Evolutionary conservation across 2,888 invertebrate genomes (phyloP), one percentile per base, ranked within the genome.

Genomic region (Orchesellides sinensis): DNA sequence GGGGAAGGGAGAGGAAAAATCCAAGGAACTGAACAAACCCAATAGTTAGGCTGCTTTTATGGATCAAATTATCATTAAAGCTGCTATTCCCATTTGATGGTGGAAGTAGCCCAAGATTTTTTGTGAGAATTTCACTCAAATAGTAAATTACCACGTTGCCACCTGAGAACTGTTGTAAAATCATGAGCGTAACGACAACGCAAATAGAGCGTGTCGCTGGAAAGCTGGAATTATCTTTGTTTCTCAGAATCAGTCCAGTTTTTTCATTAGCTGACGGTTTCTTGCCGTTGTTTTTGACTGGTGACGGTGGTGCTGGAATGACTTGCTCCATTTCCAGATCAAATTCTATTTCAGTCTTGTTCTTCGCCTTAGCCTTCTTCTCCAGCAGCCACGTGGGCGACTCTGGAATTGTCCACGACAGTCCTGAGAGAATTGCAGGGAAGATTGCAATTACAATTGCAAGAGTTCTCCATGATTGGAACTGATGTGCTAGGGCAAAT

Each of bases 11-110:
- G 83, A 92, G 90, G 12, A 92, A 91, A 21, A 93, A 92, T 3
- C 92, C 92, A 8, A 92, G 77, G n/a, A 91, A 94, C 90, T 97
- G 96, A 0, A 96, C 95, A 0, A 93, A 90, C 0, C 95, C 95
- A 2, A 97, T 94, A 32, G 95, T 92, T 83, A 97, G 95, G 19
- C 96, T 93, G 8, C 95, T 93, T 14, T 94, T 88, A 27, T 92
- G 92, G 0, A 95, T 66, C 12, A 12, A 14, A 25, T 25, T 23
- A n/a, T n/a, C n/a, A n/a, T n/a, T n/a, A n/a, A n/a, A n/a, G n/a
- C 14, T 1, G 10, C 93, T 88, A 27, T 92, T 92, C 0, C 95
- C 19, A 21, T 45, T 66, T 6, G 66, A 27, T 17, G 8, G 14
- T 17, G 69, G 52, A n/a, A n/a, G n/a, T n/a, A n/a, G 14, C 63